Percentiles rank a stretch among this genome's conserved stretches.
phyloP scores from a whole-genome alignment of 2,797 vertebrate species.

The Tenualosa ilisha region DNA sequence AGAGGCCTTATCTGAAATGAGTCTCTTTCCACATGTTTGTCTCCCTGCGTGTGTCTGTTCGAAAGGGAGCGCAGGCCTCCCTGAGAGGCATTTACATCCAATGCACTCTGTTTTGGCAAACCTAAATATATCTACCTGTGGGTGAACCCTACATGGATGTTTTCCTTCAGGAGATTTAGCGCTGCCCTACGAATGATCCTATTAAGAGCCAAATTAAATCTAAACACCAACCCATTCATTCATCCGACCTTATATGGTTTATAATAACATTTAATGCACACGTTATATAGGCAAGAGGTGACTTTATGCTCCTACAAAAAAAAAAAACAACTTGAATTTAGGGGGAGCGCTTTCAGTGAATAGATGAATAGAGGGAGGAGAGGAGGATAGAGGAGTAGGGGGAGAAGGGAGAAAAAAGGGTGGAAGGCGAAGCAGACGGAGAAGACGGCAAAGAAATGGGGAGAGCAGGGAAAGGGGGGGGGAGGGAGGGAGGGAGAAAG shows the following conservation, averaged over 20 bases:
- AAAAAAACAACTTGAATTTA: neutral
- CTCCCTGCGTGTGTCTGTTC: slow-evolving; percentile 48
- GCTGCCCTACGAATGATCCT: slow-evolving; percentile 47
- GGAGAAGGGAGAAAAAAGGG: neutral
- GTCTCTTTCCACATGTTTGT: slow-evolving; percentile 55
- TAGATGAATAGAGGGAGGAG: neutral
- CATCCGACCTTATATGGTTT: slow-evolving; percentile 20
- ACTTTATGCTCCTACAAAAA: neutral
- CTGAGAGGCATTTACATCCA: slow-evolving; percentile 66
- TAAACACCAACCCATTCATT: slow-evolving; percentile 34
- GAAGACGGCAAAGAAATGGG: neutral
- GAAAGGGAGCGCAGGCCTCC: slow-evolving; percentile 56
- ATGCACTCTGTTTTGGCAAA: slow-evolving; percentile 64
- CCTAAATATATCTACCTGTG: slow-evolving; percentile 66
- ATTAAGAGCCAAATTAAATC: slow-evolving; percentile 42
- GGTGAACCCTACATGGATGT: slow-evolving; percentile 52
- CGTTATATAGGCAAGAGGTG: neutral
- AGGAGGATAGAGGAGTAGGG: neutral
- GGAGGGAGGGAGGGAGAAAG: neutral
- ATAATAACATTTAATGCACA: slow-evolving; percentile 20
- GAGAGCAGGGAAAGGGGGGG: neutral
- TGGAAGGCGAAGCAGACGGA: neutral
- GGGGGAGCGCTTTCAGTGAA: neutral
- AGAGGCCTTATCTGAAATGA: slow-evolving; percentile 52
- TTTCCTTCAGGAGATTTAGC: slow-evolving; percentile 58